Percentiles rank a stretch among this genome's conserved stretches.
These are phyloP conservation scores for Tetheella fluctuosa DNA, from an alignment of 2,888 invertebrate species.

Conservation along the genomic window DNA sequence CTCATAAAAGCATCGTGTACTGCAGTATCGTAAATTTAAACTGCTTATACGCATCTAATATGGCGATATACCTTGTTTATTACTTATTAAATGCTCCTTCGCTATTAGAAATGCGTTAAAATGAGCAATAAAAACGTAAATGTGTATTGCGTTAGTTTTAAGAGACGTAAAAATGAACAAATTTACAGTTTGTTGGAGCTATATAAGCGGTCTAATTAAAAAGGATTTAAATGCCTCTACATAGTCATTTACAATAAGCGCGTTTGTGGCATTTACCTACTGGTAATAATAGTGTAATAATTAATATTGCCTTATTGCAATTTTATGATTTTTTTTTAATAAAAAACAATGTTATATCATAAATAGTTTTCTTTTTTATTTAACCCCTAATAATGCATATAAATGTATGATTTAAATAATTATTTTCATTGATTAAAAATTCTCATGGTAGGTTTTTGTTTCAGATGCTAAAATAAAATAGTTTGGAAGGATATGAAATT, in stretches of 20 bases:
- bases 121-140: not conserved
- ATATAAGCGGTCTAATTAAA: not conserved
- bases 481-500: no score
- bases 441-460: no score
- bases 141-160: slow-evolving; percentile 6
- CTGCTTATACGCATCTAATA: slow-evolving; percentile 8
- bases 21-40: slow-evolving; percentile 37
- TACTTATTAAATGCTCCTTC: slow-evolving; percentile 4
- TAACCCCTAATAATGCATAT: no score
- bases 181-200: not conserved
- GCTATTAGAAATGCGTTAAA: slow-evolving; percentile 6
- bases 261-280: no score
- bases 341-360: no score
- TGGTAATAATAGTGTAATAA: no score
- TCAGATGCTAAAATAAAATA: no score
- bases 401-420: no score
- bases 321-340: no score
- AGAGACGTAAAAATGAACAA: not conserved
- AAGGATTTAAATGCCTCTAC: not conserved
- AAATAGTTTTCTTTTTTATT: no score
- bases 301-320: no score
- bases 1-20: slow-evolving; percentile 33
- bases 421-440: no score
- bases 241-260: not conserved
- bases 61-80: not conserved